Conservation (phyloP, 2,888 invertebrate genomes). For the Elmis aenea region DNA sequence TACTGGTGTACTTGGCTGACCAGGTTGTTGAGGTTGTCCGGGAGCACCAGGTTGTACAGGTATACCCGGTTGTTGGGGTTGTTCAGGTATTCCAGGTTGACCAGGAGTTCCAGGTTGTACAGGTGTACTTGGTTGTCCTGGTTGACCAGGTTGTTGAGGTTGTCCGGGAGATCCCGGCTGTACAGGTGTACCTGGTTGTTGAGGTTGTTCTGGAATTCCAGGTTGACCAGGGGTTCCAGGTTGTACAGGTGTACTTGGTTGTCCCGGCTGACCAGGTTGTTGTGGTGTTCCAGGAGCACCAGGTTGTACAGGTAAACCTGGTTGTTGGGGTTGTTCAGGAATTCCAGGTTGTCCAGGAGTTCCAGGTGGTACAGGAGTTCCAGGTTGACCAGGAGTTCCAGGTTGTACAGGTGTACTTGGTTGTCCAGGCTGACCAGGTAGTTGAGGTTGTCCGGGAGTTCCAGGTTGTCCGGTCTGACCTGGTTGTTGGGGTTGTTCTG, state of each 20-base stretch:
- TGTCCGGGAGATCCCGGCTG: background rate
- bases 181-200: background rate
- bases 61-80: background rate
- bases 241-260: conserved; percentile 16
- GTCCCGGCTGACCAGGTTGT: conserved; percentile 1
- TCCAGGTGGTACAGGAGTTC: background rate
- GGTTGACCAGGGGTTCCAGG: conserved; percentile 8
- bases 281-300: background rate
- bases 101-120: background rate
- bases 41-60: background rate
- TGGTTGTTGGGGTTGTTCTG: conserved; percentile 11
- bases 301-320: background rate
- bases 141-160: background rate
- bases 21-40: background rate
- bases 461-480: conserved; percentile 35
- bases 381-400: background rate
- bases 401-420: conserved; percentile 27
- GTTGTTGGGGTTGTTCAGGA: background rate
- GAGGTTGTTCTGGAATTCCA: background rate
- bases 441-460: conserved; percentile 24
- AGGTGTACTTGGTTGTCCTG: background rate
- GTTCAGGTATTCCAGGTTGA: background rate
- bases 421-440: conserved; percentile 17
- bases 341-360: background rate
- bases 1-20: background rate